These are phyloP conservation scores for Samia ricini DNA, from an alignment of 1,140 invertebrate species.

Conservation along the genomic window DNA sequence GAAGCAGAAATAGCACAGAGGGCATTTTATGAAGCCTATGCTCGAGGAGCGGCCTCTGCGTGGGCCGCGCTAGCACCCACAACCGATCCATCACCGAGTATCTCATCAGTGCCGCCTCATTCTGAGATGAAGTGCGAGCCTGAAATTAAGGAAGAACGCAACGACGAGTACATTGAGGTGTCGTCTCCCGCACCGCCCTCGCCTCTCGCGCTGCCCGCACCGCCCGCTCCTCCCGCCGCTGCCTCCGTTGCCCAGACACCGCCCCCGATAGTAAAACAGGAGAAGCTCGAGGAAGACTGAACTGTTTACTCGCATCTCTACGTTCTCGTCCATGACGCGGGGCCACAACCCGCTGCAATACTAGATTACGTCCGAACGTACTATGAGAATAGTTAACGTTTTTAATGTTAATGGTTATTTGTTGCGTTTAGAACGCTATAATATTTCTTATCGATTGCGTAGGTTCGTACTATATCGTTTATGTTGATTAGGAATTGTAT, in stretches of 20 bases:
- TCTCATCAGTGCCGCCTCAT: slow-evolving; percentile 25
- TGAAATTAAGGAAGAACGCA: slow-evolving; percentile 64
- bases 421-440: slow-evolving; percentile 72
- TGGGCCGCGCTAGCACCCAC: slow-evolving; percentile 60
- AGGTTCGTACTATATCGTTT: slow-evolving; percentile 44
- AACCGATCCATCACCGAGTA: slow-evolving; percentile 26
- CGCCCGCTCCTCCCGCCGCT: slow-evolving; percentile 21
- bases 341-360: slow-evolving; percentile 69
- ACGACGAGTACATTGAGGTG: slow-evolving; percentile 69
- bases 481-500: slow-evolving; percentile 57
- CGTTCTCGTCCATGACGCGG: slow-evolving; percentile 64
- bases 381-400: slow-evolving; percentile 43
- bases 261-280: slow-evolving; percentile 54
- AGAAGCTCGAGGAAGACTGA: slow-evolving; percentile 63
- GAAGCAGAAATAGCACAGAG: slow-evolving; percentile 71
- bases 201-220: slow-evolving; percentile 23
- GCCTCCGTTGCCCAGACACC: slow-evolving; percentile 22
- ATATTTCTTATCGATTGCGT: slow-evolving; percentile 35
- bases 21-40: slow-evolving; percentile 69
- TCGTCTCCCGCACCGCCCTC: slow-evolving; percentile 54
- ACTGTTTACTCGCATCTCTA: slow-evolving; percentile 32
- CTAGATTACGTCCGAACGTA: slow-evolving; percentile 71
- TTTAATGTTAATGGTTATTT: slow-evolving; percentile 40
- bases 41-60: slow-evolving; percentile 59
- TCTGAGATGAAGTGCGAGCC: slow-evolving; percentile 58